phyloP scores from a whole-genome alignment of 2,797 vertebrate genomes.

The Oryzias sinensis region DNA sequence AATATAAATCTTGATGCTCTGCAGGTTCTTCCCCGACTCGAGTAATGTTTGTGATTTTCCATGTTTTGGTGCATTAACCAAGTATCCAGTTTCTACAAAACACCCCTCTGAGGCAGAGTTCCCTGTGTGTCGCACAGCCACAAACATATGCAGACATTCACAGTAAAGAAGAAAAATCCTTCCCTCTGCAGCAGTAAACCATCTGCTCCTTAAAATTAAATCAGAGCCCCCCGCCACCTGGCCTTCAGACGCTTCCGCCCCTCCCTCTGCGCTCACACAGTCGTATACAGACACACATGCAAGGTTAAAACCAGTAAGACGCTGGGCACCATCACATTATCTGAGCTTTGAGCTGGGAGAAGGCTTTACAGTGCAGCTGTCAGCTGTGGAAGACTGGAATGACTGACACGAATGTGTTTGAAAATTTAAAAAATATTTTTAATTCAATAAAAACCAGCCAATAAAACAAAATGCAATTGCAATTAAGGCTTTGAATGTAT shows the following conservation, averaged over 20 bases:
- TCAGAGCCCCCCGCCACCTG: constrained; percentile 72
- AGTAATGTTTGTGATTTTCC: background rate
- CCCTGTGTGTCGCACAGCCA: constrained; percentile 15
- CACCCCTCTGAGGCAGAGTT: constrained; percentile 11
- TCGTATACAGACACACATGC: constrained; percentile 31
- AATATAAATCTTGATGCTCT: no score
- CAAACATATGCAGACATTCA: constrained; percentile 23
- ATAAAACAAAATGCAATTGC: no score
- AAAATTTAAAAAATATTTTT: no score
- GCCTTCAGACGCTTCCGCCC: constrained; percentile 46
- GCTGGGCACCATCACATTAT: constrained; percentile 81
- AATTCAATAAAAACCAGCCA: no score
- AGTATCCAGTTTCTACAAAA: constrained; percentile 10
- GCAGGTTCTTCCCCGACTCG: no score
- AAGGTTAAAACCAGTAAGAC: constrained; percentile 46
- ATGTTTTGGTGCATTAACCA: background rate
- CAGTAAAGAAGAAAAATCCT: background rate
- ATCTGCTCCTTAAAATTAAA: constrained; percentile 83
- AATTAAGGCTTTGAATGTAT: no score
- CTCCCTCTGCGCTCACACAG: constrained; percentile 19
- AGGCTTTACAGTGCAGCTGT: constrained; percentile 85
- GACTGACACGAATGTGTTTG: no score
- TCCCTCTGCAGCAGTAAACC: constrained; percentile 39
- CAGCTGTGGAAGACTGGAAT: constrained; percentile 60
- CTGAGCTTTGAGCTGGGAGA: constrained; percentile 74